These are phyloP conservation scores for Temnothorax longispinosus DNA, from an alignment of 1,140 invertebrate genomes.

Conservation along the genomic window DNA sequence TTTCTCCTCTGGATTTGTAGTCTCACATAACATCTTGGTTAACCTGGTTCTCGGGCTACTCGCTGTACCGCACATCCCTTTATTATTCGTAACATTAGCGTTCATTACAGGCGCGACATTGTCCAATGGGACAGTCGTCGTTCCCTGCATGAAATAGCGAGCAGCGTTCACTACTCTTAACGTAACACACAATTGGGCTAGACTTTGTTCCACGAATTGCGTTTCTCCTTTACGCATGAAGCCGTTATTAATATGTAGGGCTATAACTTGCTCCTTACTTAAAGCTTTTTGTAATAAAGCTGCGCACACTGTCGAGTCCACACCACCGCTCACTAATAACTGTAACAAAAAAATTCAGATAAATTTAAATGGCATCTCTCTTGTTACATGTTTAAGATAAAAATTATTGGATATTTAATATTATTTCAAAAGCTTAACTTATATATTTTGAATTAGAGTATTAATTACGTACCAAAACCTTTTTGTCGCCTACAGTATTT, in stretches of 20 bases:
- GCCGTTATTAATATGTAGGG: conserved; percentile 99
- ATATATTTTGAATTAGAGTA: background rate
- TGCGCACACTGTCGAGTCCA: conserved; percentile 99
- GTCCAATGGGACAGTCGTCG: conserved; percentile 91
- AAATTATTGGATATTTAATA: background rate
- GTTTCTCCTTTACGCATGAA: conserved; percentile 99
- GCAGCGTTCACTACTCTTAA: conserved; percentile 93
- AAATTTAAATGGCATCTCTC: conserved; percentile 4
- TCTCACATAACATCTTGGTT: conserved; percentile 95
- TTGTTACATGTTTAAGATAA: conserved; percentile 12
- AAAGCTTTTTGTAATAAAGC: conserved; percentile 96
- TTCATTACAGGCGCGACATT: conserved; percentile 86
- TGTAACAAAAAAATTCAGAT: conserved; percentile 81
- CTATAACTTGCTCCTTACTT: conserved; percentile 96
- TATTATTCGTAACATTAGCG: conserved; percentile 85
- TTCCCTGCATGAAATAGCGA: conserved; percentile 92
- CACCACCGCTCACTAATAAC: conserved; percentile 98
- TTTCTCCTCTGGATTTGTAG: conserved; percentile 97
- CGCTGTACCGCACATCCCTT: conserved; percentile 80
- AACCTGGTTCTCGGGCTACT: conserved; percentile 89
- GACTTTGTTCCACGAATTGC: conserved; percentile 93
- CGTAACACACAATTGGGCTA: conserved; percentile 94
- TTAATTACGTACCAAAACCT: conserved; percentile 94
- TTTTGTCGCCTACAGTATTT: conserved; percentile 95
- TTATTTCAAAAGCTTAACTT: background rate